Base-by-base conservation (phyloP, 2,113 vertebrate genomes). In the Ctenomys sociabilis region DNA sequence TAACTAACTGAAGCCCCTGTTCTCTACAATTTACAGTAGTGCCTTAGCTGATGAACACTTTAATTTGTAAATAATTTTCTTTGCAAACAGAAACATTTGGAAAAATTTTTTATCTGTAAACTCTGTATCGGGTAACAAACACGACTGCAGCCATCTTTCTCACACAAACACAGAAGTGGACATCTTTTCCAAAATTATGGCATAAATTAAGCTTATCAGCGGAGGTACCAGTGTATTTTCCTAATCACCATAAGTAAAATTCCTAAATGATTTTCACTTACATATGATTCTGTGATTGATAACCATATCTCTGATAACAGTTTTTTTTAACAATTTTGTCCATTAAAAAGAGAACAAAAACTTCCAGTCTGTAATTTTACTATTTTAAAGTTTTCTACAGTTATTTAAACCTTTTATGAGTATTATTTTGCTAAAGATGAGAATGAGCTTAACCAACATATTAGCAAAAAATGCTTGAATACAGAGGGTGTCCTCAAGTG, bases 261-360 rank as follows among this genome's bases (percentile, higher is more conserved):
- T 93, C 80, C 78, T 94, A 45, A 88, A 93, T 54, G 0, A 68
- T 70, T 95, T 91, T 96, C 40, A 96, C 32, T 94, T 85, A 77
- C 88, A 45, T 37, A 32, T 66, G 11, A 19, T 70, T 92, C 66
- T 89, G 26, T 21, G 63, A 61, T 87, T 94, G 96, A 90, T 95
- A 94, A 85, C 30, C 6, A 0, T 73, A 72, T 92, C 75, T 97
- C n/a, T 78, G 19, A 93, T 32, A 90, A 54, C 3, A 97, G 70
- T 77, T 93, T 61, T 93, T 61, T 63, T 96, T 81, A 92, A 37
- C 82, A 85, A 90, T 72, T 91, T 24, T 32, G 5, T 80, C 88
- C 64, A 83, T 24, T 70, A 14, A 61, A 96, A 94, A 88, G 57
- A 12, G 13, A 93, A 91, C 13, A 95, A 95, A 91, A 88, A 40